Percentiles rank a stretch among this genome's conserved stretches.
Conservation (phyloP, 1,140 invertebrate species). For the Notospermus geniculatus region DNA sequence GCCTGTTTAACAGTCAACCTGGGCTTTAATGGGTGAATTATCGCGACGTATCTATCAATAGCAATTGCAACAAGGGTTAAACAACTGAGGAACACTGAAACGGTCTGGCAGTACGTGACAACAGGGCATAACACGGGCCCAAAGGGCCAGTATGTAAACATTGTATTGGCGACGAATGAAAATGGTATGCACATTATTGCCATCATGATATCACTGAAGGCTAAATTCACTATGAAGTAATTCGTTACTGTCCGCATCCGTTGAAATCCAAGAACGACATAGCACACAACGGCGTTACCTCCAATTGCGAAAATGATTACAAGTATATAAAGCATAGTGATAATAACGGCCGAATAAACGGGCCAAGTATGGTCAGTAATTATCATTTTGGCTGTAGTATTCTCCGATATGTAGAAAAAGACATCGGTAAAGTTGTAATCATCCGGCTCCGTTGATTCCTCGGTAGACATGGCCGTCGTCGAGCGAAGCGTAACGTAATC, state of each 20-base stretch:
- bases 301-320: slow-evolving; percentile 59
- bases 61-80: slow-evolving; percentile 94
- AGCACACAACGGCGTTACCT: slow-evolving; percentile 87
- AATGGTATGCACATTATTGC: slow-evolving; percentile 91
- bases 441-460: too few species aligned
- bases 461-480: too few species aligned
- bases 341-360: too few species aligned
- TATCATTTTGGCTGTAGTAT: too few species aligned
- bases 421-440: too few species aligned
- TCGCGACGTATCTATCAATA: slow-evolving; percentile 92
- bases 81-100: slow-evolving; percentile 93
- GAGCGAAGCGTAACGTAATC: too few species aligned
- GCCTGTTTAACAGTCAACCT: slow-evolving; percentile 72
- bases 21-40: slow-evolving; percentile 81
- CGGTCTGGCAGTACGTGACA: slow-evolving; percentile 80
- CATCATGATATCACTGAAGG: slow-evolving; percentile 92
- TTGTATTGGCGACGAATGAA: slow-evolving; percentile 84
- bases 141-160: slow-evolving; percentile 83
- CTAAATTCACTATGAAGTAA: slow-evolving; percentile 93
- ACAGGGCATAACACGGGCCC: slow-evolving; percentile 85
- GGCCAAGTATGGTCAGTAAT: too few species aligned
- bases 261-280: slow-evolving; percentile 75
- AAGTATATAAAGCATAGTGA: slow-evolving; percentile 42
- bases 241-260: slow-evolving; percentile 93
- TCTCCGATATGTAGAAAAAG: too few species aligned